Evolutionary conservation across 2,113 vertebrate genomes (phyloP), one percentile per base, ranked within the genome.

Genomic region (Rhagologus leucostigma): DNA sequence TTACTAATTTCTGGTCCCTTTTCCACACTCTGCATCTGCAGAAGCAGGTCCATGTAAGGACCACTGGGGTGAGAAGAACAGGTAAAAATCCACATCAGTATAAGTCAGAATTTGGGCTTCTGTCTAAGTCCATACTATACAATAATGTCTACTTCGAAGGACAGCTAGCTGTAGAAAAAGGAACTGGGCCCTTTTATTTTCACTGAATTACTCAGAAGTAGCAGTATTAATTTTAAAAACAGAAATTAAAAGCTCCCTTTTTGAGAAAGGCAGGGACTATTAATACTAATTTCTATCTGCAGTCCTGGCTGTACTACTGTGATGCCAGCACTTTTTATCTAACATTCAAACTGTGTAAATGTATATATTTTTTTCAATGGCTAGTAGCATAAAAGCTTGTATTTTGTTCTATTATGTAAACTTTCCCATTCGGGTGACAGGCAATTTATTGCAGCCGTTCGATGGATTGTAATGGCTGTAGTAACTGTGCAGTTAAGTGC

Each of bases 361-460:
- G n/a, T 67, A 90, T 76, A 62, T 90, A 13, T 78, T 33, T 89
- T 93, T 89, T 92, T 71, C 83, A 71, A 71, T 78, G 80, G 46
- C 47, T 86, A 79, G 62, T 44, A 79, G 47, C n/a, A 87, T 76
- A 89, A 95, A 95, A 94, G 59, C 70, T 76, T 74, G 41, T 69
- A 84, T 84, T 94, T 94, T 87, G 62, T 69, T 67, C 81, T 95
- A 64, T 93, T 97, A 90, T 86, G 87, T 95, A 95, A 97, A 87
- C 94, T 87, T 84, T 79, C 87, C 44, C 87, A 80, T 95, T 95
- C 10, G 14, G 47, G 71, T 46, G 74, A 93, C 84, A 93, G 44
- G 55, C 78, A 92, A 96, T 97, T 95, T 96, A 95, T 84, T 92
- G 89, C 62, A 79, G 84, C 67, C 52, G 55, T 95, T 93, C 10